These are phyloP conservation scores for Protomyctophum bolini DNA, from an alignment of 2,113 vertebrate species.

Conservation along the genomic window DNA sequence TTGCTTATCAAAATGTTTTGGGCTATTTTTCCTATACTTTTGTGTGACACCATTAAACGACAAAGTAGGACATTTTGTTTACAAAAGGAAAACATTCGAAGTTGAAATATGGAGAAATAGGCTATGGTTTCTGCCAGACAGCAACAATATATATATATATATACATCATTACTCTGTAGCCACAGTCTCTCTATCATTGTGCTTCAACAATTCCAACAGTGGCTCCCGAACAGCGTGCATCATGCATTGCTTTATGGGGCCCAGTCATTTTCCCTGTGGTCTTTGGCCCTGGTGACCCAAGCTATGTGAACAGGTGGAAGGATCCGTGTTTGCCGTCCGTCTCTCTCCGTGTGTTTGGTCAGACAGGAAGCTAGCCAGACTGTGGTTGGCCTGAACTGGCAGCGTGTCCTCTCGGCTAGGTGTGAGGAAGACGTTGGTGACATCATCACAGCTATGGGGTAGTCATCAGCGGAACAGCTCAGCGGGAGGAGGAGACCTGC, in stretches of 20 bases:
- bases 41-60: too few species aligned
- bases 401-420: slow-evolving; percentile 59
- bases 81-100: too few species aligned
- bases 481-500: slow-evolving; percentile 23
- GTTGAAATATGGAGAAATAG: too few species aligned
- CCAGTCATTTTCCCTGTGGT: slow-evolving; percentile 6
- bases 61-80: too few species aligned
- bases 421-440: slow-evolving; percentile 65
- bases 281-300: slow-evolving; percentile 39
- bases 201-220: not conserved
- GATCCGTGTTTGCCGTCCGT: slow-evolving; percentile 55
- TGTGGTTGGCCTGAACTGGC: slow-evolving; percentile 55
- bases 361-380: slow-evolving; percentile 77
- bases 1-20: too few species aligned
- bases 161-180: too few species aligned
- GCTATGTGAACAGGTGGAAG: slow-evolving; percentile 62
- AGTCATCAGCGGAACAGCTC: slow-evolving; percentile 12
- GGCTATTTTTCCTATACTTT: too few species aligned
- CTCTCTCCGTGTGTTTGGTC: slow-evolving; percentile 66
- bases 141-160: too few species aligned
- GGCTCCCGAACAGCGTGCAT: not conserved
- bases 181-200: too few species aligned
- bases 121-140: too few species aligned
- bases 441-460: slow-evolving; percentile 58
- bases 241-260: not conserved